Percentiles rank a stretch among this genome's conserved stretches.
These are phyloP conservation scores for Oenanthe oenanthe DNA, from an alignment of 2,113 vertebrate genomes.

Conservation along the genomic window DNA sequence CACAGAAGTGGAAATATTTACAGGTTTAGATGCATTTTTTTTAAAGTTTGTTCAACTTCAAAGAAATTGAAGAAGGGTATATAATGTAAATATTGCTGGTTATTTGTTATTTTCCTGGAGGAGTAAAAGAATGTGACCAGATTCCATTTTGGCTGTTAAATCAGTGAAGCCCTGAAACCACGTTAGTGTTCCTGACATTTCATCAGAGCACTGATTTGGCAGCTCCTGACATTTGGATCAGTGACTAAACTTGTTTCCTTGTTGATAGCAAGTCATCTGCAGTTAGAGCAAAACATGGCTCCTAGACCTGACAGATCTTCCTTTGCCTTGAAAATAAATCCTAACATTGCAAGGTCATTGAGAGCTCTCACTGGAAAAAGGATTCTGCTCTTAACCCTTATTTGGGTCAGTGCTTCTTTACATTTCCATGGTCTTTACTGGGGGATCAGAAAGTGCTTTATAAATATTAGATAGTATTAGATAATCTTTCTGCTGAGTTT, in stretches of 20 bases:
- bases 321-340: slow-evolving; percentile 41
- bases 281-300: slow-evolving; percentile 9
- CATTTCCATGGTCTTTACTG: background rate
- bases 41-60: background rate
- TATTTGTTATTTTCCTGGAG: background rate
- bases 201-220: slow-evolving; percentile 44
- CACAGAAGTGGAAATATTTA: background rate
- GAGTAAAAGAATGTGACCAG: background rate
- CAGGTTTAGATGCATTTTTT: rapidly evolving
- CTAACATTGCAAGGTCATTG: slow-evolving; percentile 32
- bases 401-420: slow-evolving; percentile 18
- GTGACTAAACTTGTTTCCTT: slow-evolving; percentile 57
- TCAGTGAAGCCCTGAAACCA: background rate
- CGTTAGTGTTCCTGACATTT: slow-evolving; percentile 25
- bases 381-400: slow-evolving; percentile 15
- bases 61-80: background rate
- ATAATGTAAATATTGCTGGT: background rate
- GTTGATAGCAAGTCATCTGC: slow-evolving; percentile 45
- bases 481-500: slow-evolving; percentile 7
- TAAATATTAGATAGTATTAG: slow-evolving; percentile 12
- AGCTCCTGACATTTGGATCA: slow-evolving; percentile 54
- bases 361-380: slow-evolving; percentile 19
- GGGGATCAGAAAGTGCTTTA: slow-evolving; percentile 10
- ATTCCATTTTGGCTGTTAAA: slow-evolving; percentile 18
- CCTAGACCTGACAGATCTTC: slow-evolving; percentile 8